Evolutionary conservation across 2,797 vertebrate species (phyloP).

Genomic region (Natrix natrix): DNA sequence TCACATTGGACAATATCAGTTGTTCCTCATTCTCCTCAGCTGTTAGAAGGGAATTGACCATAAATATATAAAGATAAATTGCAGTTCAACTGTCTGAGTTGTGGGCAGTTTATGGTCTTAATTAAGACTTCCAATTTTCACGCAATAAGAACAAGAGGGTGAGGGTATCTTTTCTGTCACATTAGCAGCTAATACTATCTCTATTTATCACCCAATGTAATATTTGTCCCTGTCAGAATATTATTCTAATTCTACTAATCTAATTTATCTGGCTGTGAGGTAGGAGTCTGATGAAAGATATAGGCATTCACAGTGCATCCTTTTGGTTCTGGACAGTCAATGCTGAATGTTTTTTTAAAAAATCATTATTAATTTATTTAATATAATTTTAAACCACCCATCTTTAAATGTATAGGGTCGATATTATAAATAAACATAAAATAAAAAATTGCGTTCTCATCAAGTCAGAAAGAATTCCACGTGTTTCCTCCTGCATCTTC

Average conservation of each 20-base stretch:
- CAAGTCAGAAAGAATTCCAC: not conserved
- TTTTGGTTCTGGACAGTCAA: not conserved
- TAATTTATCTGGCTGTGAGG: not conserved
- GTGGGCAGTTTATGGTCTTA: not conserved
- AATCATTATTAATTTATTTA: not conserved
- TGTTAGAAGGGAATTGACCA: not conserved
- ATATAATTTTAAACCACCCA: not conserved
- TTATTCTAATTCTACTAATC: not conserved
- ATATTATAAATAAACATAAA: not conserved
- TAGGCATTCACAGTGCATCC: not conserved
- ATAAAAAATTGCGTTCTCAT: not conserved
- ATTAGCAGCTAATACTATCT: not conserved
- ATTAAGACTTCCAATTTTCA: not conserved
- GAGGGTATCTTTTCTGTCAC: not conserved
- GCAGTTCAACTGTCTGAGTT: conserved; percentile 2
- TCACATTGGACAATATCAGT: not conserved
- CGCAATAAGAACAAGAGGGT: not conserved
- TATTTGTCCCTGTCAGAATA: not conserved
- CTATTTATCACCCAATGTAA: not conserved
- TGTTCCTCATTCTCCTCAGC: not conserved
- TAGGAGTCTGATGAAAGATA: not conserved
- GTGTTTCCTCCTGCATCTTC: not conserved
- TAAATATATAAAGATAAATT: conserved; percentile 15
- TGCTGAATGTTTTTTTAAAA: not conserved
- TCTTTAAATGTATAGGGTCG: not conserved